Conservation (phyloP, 2,888 invertebrate genomes). For the Euplagia quadripunctaria region DNA sequence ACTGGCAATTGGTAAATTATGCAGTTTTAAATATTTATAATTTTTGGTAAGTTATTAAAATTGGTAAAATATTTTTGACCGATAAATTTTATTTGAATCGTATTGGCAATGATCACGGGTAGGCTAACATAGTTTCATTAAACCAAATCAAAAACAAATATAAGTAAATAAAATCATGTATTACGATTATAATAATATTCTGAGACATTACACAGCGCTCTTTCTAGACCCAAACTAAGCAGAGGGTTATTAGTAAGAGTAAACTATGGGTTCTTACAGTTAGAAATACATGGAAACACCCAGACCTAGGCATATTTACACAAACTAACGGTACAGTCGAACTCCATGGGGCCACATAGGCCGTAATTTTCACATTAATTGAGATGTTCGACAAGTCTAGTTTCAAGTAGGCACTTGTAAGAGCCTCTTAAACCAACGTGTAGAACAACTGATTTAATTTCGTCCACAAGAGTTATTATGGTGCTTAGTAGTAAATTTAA, state of each 20-base stretch:
- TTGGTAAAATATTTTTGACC: too few species aligned
- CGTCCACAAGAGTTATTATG: slow-evolving; percentile 3
- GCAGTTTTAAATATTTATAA: too few species aligned
- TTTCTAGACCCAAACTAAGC: background rate
- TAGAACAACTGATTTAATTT: slow-evolving; percentile 14
- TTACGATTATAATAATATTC: too few species aligned
- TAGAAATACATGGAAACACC: background rate
- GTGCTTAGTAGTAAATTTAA: slow-evolving; percentile 12
- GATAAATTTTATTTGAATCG: too few species aligned
- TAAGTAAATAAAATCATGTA: background rate
- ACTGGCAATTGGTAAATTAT: too few species aligned
- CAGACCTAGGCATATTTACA: too few species aligned
- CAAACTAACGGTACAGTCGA: too few species aligned
- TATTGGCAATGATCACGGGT: too few species aligned
- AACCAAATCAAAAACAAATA: background rate
- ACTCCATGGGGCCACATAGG: background rate
- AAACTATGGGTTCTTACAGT: too few species aligned
- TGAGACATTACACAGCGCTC: background rate
- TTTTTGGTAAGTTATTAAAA: too few species aligned
- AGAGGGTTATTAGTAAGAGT: too few species aligned
- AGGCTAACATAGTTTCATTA: too few species aligned
- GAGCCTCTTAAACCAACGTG: background rate
- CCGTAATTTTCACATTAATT: background rate
- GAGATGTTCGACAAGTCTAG: background rate
- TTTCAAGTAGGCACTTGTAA: slow-evolving; percentile 5